Conservation (phyloP, 2,113 vertebrate genomes). For the Pseudolaguvia tuberculata region DNA sequence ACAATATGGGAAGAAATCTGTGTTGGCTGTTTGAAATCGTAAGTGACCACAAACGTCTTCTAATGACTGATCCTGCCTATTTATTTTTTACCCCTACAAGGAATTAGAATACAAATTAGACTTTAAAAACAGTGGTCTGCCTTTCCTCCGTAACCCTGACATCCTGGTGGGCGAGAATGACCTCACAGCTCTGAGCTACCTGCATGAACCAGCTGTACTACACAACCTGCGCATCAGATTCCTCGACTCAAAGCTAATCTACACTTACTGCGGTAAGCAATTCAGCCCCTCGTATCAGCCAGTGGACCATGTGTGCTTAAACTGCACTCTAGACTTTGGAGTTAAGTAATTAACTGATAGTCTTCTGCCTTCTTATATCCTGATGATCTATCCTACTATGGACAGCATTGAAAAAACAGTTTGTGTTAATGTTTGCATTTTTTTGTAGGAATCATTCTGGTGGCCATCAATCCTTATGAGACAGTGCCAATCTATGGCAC, state of each 20-base stretch:
- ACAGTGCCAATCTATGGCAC: slow-evolving; percentile 90
- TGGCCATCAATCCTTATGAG: slow-evolving; percentile 97
- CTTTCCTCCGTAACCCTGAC: slow-evolving; percentile 86
- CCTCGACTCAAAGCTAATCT: slow-evolving; percentile 90
- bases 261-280: slow-evolving; percentile 90
- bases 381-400: background rate
- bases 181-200: slow-evolving; percentile 72
- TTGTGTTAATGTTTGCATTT: no score
- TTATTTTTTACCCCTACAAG: slow-evolving; percentile 61
- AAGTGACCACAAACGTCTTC: no score
- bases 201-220: slow-evolving; percentile 83
- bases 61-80: no score
- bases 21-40: no score
- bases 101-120: slow-evolving; percentile 77
- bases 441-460: slow-evolving; percentile 86
- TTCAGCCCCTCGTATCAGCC: background rate
- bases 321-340: slow-evolving; percentile 62
- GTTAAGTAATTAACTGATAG: slow-evolving; percentile 15
- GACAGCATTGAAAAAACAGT: background rate
- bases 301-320: background rate
- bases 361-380: background rate
- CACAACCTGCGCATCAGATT: slow-evolving; percentile 96
- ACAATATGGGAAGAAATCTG: no score
- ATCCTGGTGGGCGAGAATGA: slow-evolving; percentile 95
- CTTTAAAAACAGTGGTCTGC: slow-evolving; percentile 71